Percentiles rank a stretch among this genome's conserved stretches.
These are phyloP conservation scores for Lethocerus indicus DNA, from an alignment of 1,140 invertebrate species.

Conservation along the genomic window DNA sequence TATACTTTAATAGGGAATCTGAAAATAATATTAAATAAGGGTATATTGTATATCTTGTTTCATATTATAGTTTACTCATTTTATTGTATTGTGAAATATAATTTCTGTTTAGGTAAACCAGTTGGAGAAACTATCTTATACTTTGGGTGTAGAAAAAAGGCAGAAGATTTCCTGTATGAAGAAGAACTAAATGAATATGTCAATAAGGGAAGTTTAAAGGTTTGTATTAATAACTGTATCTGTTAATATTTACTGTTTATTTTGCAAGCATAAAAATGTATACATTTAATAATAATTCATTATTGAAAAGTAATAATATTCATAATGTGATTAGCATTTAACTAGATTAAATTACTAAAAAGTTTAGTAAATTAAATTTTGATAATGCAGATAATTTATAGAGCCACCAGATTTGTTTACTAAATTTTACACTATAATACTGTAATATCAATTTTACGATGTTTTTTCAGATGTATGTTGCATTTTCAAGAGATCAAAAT, in stretches of 20 bases:
- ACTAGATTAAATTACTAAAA: neutral
- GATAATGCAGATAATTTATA: too few relatives aligned
- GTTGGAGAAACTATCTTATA: constrained; percentile 91
- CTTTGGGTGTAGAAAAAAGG: constrained; percentile 86
- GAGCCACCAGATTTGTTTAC: neutral
- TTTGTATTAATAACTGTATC: constrained; percentile 15
- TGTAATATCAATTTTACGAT: neutral
- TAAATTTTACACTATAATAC: neutral
- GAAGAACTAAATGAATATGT: constrained; percentile 19
- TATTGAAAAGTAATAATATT: too few relatives aligned
- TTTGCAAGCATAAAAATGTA: too few relatives aligned
- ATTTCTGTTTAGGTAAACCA: constrained; percentile 41
- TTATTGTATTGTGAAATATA: neutral
- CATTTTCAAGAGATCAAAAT: constrained; percentile 85
- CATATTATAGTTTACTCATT: neutral
- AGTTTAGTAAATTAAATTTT: neutral
- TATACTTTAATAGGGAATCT: too few relatives aligned
- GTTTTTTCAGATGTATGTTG: constrained; percentile 52
- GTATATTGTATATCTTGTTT: too few relatives aligned
- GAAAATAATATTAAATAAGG: too few relatives aligned
- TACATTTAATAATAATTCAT: neutral
- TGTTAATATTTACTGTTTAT: constrained; percentile 6
- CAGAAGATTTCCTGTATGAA: constrained; percentile 87
- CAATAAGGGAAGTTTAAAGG: constrained; percentile 35
- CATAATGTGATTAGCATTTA: too few relatives aligned